Percentiles rank a stretch among this genome's conserved stretches.
phyloP scores from a whole-genome alignment of 1,140 invertebrate species.

The Nymphalis io region DNA sequence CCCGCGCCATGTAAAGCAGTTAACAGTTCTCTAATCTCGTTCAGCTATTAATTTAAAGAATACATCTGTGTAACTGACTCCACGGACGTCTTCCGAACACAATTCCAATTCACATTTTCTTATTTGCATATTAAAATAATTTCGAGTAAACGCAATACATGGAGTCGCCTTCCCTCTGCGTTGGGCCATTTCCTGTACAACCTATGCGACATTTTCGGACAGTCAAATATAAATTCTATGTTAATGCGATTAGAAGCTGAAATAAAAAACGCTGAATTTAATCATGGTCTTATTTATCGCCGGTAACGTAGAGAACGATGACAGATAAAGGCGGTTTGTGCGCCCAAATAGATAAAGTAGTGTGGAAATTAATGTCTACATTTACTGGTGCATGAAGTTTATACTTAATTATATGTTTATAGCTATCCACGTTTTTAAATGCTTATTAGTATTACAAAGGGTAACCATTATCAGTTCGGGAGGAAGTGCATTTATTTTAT shows the following conservation, averaged over 20 bases:
- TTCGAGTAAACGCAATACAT: slow-evolving; percentile 77
- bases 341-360: slow-evolving; percentile 80
- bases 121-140: slow-evolving; percentile 81
- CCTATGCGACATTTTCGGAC: slow-evolving; percentile 39
- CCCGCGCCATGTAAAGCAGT: slow-evolving; percentile 78
- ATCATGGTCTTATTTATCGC: slow-evolving; percentile 58
- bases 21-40: slow-evolving; percentile 78
- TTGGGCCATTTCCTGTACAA: slow-evolving; percentile 38
- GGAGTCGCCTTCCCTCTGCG: slow-evolving; percentile 61
- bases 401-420: slow-evolving; percentile 79
- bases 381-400: slow-evolving; percentile 80
- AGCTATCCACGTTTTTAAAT: slow-evolving; percentile 74
- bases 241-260: slow-evolving; percentile 39
- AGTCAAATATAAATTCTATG: slow-evolving; percentile 56
- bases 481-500: slow-evolving; percentile 74
- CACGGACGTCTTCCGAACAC: slow-evolving; percentile 72
- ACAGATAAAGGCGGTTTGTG: slow-evolving; percentile 79
- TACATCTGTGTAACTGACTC: slow-evolving; percentile 75
- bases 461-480: slow-evolving; percentile 71
- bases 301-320: slow-evolving; percentile 65
- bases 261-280: slow-evolving; percentile 36
- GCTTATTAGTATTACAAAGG: slow-evolving; percentile 74
- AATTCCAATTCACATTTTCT: slow-evolving; percentile 79
- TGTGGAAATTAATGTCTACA: slow-evolving; percentile 81
- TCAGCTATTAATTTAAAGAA: slow-evolving; percentile 79